Conservation (phyloP, 1,140 invertebrate genomes). For the Cydia amplana region DNA sequence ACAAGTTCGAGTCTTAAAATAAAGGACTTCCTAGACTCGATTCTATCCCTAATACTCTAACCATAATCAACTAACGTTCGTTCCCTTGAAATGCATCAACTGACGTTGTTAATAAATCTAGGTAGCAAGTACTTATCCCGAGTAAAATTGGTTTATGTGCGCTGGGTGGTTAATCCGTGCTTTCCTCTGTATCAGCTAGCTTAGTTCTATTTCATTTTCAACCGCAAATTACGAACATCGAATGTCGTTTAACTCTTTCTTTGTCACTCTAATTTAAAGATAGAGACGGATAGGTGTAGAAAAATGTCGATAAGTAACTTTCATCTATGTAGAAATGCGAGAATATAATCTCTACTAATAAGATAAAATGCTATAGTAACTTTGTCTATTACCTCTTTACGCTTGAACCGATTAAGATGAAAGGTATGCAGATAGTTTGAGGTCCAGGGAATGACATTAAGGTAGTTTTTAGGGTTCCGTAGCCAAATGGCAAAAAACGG, state of each 20-base stretch:
- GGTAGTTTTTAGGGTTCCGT: no score
- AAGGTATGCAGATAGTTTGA: no score
- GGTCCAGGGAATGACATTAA: no score
- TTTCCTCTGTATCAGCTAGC: neutral
- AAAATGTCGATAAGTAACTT: no score
- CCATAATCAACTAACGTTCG: neutral
- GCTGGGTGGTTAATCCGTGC: conserved; percentile 12
- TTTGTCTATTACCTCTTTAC: no score
- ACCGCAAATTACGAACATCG: neutral
- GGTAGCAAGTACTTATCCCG: neutral
- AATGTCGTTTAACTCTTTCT: neutral
- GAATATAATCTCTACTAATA: no score
- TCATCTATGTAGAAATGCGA: no score
- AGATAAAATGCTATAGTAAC: no score
- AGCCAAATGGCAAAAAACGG: no score
- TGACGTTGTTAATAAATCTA: conserved; percentile 21
- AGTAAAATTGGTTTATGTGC: conserved; percentile 20
- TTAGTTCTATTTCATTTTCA: neutral
- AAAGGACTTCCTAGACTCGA: neutral
- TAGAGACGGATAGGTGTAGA: no score
- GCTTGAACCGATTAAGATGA: no score
- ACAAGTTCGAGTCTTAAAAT: neutral
- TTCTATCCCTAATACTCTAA: neutral
- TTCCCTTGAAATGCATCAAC: conserved; percentile 12
- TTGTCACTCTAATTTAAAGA: neutral